Evolutionary conservation across 2,797 vertebrate genomes (phyloP), one percentile per base, ranked within the genome.

Genomic region (Nannoperca obscura): DNA sequence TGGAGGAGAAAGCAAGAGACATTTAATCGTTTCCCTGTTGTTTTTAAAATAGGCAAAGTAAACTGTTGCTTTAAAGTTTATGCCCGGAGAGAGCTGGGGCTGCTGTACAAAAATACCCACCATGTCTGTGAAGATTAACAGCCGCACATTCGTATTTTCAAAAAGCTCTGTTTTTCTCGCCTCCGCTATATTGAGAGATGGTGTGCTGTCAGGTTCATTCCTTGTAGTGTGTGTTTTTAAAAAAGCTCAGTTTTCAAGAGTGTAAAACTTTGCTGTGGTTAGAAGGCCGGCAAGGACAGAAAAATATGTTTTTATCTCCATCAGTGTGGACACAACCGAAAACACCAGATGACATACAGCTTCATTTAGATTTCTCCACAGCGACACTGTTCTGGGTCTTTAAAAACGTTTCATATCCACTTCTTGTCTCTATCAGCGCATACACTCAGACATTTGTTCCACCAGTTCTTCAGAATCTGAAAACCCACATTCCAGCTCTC

Each of bases 401-500:
- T 30, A 30, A 76, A 88, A 58, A 66, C 2, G 19, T 53, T 46
- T 58, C 19, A 14, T 24, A 27, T 61, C 53, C 44, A 63, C 54
- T 17, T 36, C 76, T 71, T 53, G 27, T 49, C 57, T 72, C 52
- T 20, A 53, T 76, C 60, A 63, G 7, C 32, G 58, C 61, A 42
- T 34, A 66, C 47, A 34, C 19, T n/a, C 50, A 20, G 1, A 63
- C 20, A 10, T 42, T 24, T 38, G 20, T 61, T 57, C 49, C 7
- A 17, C 9, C n/a, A 69, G 12, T 20, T 67, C 44, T 57, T 14
- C 3, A 53, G 17, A 74, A 65, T 61, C 38, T 50, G 2, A 69
- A 49, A 50, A 27, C 4, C 12, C 44, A 82, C 80, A 90, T 86
- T 86, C 74, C 79, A 64, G 58, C 44, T 81, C 19, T 59, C 59